A percentile compares a stretch with the other conserved stretches of the same genome.
These are phyloP conservation scores for Chrysolina americana DNA, from an alignment of 2,888 invertebrate genomes.

Conservation along the genomic window DNA sequence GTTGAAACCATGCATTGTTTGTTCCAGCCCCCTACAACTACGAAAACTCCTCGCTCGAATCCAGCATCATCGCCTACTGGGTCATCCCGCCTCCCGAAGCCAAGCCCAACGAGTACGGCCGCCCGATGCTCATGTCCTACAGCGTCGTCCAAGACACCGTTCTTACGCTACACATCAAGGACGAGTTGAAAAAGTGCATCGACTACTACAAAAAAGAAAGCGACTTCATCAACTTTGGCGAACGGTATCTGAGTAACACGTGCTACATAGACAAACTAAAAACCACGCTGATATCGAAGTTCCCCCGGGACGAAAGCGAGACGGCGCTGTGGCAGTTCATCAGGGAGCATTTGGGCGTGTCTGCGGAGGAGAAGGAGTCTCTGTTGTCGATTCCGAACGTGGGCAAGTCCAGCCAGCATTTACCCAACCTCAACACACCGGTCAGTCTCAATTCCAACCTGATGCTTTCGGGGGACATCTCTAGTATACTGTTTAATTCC, in stretches of 20 bases:
- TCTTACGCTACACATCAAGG: constrained; percentile 84
- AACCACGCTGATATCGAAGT: constrained; percentile 84
- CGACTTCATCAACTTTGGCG: constrained; percentile 78
- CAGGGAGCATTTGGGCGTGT: constrained; percentile 81
- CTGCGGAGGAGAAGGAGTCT: constrained; percentile 79
- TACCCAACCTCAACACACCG: constrained; percentile 62
- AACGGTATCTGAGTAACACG: constrained; percentile 78
- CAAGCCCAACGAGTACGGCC: constrained; percentile 91
- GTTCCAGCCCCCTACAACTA: constrained; percentile 86
- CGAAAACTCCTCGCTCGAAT: constrained; percentile 85
- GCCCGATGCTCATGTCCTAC: constrained; percentile 92
- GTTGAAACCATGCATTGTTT: neutral
- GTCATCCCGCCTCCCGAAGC: constrained; percentile 96
- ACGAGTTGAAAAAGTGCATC: constrained; percentile 88
- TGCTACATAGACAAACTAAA: constrained; percentile 90
- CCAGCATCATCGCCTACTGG: constrained; percentile 91
- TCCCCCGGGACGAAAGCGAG: constrained; percentile 83
- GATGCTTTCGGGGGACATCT: constrained; percentile 77
- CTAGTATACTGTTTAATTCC: constrained; percentile 78
- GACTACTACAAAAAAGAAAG: constrained; percentile 85
- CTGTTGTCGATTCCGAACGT: constrained; percentile 73
- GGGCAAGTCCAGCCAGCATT: constrained; percentile 64
- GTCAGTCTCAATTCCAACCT: constrained; percentile 74
- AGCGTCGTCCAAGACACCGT: constrained; percentile 87
- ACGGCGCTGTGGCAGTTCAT: constrained; percentile 86